Percentiles rank a stretch among this genome's conserved stretches.
These are phyloP conservation scores for Apogon hyalosoma DNA, from an alignment of 2,797 vertebrate species.

Conservation along the genomic window DNA sequence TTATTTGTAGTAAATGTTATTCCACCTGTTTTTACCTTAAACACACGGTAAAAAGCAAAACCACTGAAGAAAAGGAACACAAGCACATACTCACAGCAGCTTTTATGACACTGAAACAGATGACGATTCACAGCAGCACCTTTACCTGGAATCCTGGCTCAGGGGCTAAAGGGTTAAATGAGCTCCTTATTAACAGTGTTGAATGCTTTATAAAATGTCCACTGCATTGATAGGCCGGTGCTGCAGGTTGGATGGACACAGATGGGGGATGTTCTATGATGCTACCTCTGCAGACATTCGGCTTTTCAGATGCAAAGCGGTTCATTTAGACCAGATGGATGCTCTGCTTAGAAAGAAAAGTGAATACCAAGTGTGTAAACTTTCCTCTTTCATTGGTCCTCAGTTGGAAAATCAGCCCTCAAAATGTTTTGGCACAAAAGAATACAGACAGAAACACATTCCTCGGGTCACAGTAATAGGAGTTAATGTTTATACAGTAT, in stretches of 20 bases:
- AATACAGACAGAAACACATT: conserved; percentile 54
- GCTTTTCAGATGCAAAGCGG: not conserved
- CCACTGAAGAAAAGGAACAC: no score
- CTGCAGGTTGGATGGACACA: conserved; percentile 16
- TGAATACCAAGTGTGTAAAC: conserved; percentile 28
- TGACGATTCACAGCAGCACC: no score
- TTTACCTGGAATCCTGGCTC: no score
- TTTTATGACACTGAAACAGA: no score
- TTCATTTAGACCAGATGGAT: conserved; percentile 1
- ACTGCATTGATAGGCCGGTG: conserved; percentile 11
- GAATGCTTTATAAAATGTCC: conserved; percentile 4
- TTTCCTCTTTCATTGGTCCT: conserved; percentile 35
- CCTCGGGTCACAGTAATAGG: conserved; percentile 43
- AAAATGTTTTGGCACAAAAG: conserved; percentile 61
- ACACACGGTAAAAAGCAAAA: no score
- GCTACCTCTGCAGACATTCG: not conserved
- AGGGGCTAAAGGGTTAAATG: not conserved
- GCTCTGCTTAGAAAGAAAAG: conserved; percentile 8
- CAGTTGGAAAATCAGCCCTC: conserved; percentile 43
- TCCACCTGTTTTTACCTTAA: no score
- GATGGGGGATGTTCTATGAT: conserved; percentile 21
- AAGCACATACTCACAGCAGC: no score
- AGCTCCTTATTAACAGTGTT: conserved; percentile 1
- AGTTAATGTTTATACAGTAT: conserved; percentile 24
- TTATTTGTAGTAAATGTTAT: no score